Conservation (phyloP, 2,113 vertebrate species). For the Zosterops lateralis region DNA sequence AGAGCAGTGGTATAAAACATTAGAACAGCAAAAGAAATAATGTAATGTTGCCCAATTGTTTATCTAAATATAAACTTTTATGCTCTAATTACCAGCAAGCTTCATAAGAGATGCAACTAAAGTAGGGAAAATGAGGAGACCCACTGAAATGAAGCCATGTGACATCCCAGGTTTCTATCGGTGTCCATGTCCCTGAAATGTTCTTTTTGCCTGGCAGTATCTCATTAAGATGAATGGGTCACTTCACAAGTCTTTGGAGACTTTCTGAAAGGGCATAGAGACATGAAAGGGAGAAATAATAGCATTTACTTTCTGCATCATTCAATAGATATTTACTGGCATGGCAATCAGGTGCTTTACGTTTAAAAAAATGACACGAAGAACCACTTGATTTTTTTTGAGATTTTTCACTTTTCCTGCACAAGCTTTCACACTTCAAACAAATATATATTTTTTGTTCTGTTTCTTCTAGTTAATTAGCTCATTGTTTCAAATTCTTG, state of each 20-base stretch:
- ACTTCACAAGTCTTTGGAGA: background rate
- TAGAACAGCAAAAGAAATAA: background rate
- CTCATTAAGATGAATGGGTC: slow-evolving; percentile 20
- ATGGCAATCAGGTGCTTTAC: background rate
- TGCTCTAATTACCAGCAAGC: background rate
- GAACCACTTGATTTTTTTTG: background rate
- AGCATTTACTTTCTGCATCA: background rate
- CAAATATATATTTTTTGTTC: background rate
- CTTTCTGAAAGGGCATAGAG: background rate
- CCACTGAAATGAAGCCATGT: background rate
- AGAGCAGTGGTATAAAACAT: background rate
- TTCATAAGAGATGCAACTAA: background rate
- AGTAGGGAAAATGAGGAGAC: background rate
- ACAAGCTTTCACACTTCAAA: background rate
- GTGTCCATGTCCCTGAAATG: background rate
- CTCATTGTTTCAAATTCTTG: background rate
- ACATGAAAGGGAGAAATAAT: background rate
- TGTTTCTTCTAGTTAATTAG: background rate
- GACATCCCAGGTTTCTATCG: background rate
- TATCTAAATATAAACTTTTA: slow-evolving; percentile 6
- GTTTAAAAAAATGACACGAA: background rate
- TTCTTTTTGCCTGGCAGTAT: background rate
- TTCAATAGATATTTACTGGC: background rate
- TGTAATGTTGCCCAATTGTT: background rate
- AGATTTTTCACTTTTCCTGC: background rate